Base-by-base conservation (phyloP, 1,140 invertebrate genomes). In the Ladona fulva region DNA sequence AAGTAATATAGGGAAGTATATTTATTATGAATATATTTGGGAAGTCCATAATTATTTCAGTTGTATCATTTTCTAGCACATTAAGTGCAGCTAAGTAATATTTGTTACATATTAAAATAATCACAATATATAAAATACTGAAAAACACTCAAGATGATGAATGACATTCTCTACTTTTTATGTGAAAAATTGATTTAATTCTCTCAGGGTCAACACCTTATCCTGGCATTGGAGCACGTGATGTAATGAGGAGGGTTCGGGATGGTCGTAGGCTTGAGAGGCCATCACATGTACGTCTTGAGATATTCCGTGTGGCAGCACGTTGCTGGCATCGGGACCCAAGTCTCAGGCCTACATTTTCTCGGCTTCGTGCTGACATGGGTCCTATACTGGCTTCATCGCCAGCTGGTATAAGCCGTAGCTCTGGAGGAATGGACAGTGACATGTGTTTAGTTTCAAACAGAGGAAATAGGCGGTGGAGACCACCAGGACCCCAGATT, bases 241-340 rank as follows among this genome's bases (percentile, higher is more conserved):
- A 94, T 82, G 93, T 94, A 16, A 91, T 94, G 84, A 86, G 91
- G 0, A 89, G 90, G 74, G 92, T 94, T 73, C 89, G 91, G 19
- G 91, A 91, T 79, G 93, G 93, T 42, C 90, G 93, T 82, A 87
- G 92, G 1, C 86, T 93, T 10, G 92, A 94, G 80, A 86, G 92
- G 79, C 93, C 93, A 0, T 88, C 89, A 59, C 92, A 94, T 84
- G 93, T 92, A 82, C 88, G 90, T 77, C 89, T 90, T 74, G 91
- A 93, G 82, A 87, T 94, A 52, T 94, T 92, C 84, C 88, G 90
- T 80, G 88, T 93, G 74, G 92, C 94, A 88, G 87, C 89, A 44
- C 86, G 89, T 73, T 94, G 92, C 84, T 94, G 92, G 92, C 88
- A 90, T 80, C 89, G 91, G 16, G 92, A 93, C 82, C 90, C 92